Conservation (phyloP, 2,113 vertebrate genomes). For the Pogona vitticeps region DNA sequence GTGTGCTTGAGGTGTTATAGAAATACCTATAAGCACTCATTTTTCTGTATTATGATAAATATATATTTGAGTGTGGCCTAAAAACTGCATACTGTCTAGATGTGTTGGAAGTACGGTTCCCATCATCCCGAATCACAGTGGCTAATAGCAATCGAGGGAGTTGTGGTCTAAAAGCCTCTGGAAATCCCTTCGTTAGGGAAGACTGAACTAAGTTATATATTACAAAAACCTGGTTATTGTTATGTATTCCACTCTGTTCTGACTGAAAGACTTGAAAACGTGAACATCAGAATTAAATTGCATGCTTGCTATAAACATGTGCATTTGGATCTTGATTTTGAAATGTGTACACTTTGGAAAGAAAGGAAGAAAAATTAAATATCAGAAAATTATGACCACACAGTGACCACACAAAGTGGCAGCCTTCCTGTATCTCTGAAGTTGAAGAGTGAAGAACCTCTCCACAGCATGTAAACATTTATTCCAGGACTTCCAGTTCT, state of each 20-base stretch:
- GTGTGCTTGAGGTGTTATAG: background rate
- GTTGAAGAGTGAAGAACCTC: background rate
- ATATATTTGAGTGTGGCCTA: too few species aligned
- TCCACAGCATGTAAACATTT: conserved; percentile 12
- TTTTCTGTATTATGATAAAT: background rate
- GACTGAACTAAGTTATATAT: background rate
- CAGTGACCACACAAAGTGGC: background rate
- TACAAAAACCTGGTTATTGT: background rate
- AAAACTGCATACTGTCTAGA: too few species aligned
- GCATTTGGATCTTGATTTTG: conserved; percentile 6
- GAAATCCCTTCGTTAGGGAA: background rate
- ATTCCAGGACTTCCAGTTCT: background rate
- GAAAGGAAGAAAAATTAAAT: background rate
- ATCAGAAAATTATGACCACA: background rate
- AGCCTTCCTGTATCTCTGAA: background rate
- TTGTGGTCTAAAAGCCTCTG: background rate
- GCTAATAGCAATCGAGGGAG: background rate
- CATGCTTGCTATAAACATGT: background rate
- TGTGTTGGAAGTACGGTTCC: background rate
- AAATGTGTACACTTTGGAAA: background rate
- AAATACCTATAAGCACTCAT: background rate
- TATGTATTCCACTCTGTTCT: background rate
- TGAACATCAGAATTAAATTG: background rate
- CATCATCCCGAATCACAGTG: background rate
- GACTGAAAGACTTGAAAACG: background rate